Percentiles rank a stretch among this genome's conserved stretches.
Conservation (phyloP, 2,888 invertebrate genomes). For the Noctua janthe region DNA sequence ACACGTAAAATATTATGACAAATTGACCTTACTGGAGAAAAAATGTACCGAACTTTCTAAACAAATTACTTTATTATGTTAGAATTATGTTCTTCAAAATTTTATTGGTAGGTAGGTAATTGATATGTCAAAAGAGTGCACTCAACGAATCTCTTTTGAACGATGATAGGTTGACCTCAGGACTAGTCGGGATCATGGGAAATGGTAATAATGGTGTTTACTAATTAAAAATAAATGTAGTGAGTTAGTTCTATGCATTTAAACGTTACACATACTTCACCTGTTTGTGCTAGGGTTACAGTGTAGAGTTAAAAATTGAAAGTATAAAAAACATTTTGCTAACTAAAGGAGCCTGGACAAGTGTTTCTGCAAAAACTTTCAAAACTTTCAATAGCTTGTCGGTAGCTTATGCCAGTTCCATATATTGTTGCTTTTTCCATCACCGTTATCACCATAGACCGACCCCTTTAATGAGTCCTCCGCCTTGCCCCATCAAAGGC, state of each 20-base stretch:
- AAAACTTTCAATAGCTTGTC: too few species aligned
- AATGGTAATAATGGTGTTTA: not conserved
- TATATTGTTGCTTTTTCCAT: too few species aligned
- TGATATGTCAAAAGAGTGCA: not conserved
- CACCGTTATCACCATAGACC: too few species aligned
- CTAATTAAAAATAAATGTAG: too few species aligned
- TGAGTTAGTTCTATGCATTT: not conserved
- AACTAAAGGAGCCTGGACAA: not conserved
- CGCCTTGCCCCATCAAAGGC: too few species aligned
- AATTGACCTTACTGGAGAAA: constrained; percentile 59
- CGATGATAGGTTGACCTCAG: not conserved
- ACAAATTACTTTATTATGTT: constrained; percentile 27
- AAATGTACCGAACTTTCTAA: constrained; percentile 22
- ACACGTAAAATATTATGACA: constrained; percentile 72
- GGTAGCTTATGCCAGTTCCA: too few species aligned
- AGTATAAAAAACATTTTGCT: not conserved
- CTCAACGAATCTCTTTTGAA: too few species aligned
- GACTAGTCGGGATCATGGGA: not conserved
- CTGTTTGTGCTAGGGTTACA: too few species aligned
- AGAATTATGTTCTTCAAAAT: not conserved
- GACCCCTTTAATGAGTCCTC: too few species aligned
- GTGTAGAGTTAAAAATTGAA: not conserved
- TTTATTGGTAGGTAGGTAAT: too few species aligned
- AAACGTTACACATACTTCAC: not conserved
- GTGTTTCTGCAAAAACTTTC: too few species aligned